A percentile compares a stretch with the other conserved stretches of the same genome.
These are phyloP conservation scores for Anhinga rufa DNA, from an alignment of 2,113 vertebrate genomes.

Conservation along the genomic window DNA sequence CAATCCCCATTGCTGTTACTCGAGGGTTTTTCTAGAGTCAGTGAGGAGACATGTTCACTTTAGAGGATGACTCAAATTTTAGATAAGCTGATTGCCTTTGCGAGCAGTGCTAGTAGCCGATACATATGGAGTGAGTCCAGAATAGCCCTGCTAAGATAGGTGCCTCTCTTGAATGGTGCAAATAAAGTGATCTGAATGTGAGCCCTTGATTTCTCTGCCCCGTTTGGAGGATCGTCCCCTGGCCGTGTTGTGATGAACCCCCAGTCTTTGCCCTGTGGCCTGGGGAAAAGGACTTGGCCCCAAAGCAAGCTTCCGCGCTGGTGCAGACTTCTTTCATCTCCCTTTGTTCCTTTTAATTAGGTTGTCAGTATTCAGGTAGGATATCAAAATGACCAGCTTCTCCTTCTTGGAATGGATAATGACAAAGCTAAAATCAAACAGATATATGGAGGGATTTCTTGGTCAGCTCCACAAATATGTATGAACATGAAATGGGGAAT, in stretches of 20 bases:
- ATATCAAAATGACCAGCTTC: neutral
- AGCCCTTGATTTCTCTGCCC: neutral
- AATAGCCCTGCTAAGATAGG: neutral
- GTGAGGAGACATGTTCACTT: neutral
- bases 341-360: neutral
- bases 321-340: neutral
- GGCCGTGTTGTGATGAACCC: neutral
- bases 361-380: neutral
- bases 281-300: neutral
- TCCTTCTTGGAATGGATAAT: neutral
- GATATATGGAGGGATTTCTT: neutral
- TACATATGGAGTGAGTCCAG: neutral
- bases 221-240: neutral
- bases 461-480: neutral
- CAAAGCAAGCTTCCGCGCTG: neutral
- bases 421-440: neutral
- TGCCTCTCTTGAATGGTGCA: neutral
- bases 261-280: neutral
- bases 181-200: neutral
- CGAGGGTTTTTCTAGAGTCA: neutral
- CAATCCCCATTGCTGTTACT: neutral
- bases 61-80: neutral
- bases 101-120: accelerated
- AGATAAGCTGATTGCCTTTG: neutral
- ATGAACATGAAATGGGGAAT: neutral